Evolutionary conservation across 1,140 invertebrate species (phyloP).

Genomic region (Apis laboriosa): DNA sequence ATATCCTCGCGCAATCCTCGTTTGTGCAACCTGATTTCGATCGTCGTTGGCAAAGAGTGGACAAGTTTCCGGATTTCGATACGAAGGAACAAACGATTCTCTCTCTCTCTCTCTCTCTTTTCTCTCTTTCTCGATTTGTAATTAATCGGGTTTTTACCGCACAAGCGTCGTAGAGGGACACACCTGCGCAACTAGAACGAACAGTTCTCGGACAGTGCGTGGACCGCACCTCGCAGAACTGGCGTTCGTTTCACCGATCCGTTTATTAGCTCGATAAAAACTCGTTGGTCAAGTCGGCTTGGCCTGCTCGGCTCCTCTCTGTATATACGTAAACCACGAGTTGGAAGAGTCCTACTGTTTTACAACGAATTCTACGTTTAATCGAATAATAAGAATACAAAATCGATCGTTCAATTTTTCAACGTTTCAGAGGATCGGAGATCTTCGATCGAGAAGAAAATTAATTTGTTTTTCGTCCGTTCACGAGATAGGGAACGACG

Average conservation of each 20-base stretch:
- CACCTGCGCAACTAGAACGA: conserved; percentile 20
- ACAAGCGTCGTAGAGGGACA: background rate
- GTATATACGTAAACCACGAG: conserved; percentile 2
- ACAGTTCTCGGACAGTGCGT: background rate
- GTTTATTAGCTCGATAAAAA: conserved; percentile 45
- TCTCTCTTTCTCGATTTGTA: background rate
- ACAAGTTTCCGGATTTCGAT: background rate
- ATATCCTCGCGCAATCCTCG: conserved; percentile 40
- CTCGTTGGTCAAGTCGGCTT: conserved; percentile 24
- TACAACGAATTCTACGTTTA: conserved; percentile 4
- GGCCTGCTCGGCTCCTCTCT: background rate
- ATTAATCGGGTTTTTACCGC: background rate
- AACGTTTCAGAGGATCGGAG: too few species aligned
- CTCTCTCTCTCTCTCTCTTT: background rate
- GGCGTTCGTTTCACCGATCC: conserved; percentile 37
- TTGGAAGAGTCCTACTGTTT: conserved; percentile 5
- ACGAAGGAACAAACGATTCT: too few species aligned
- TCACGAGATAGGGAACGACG: too few species aligned
- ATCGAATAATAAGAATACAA: too few species aligned
- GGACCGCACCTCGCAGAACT: conserved; percentile 8
- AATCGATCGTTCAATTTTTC: too few species aligned
- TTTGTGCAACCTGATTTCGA: background rate
- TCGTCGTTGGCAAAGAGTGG: too few species aligned
- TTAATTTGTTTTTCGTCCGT: too few species aligned
- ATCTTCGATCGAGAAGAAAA: too few species aligned